Evolutionary conservation across 2,797 vertebrate species (phyloP), one percentile per base, ranked within the genome.

Genomic region (Anguilla obscura): DNA sequence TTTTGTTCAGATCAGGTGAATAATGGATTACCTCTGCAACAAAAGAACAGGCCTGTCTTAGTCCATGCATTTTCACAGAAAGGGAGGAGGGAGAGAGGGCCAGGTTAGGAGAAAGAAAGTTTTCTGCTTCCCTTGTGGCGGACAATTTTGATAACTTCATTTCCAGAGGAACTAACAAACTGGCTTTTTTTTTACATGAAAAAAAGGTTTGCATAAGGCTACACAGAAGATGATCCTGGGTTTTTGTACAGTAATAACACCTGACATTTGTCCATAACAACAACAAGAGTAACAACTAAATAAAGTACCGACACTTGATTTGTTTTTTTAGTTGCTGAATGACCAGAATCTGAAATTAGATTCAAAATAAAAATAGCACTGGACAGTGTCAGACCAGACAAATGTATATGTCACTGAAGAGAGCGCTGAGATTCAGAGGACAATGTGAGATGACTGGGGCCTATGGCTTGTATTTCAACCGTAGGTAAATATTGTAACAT

Each of bases 21-120:
- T 96, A 95, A 96, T 97, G 92, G 87, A 96, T 95, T 92, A 86
- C 89, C 92, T 85, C 88, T 93, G 95, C 95, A 96, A 96, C 94
- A 86, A 91, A 94, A 95, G 94, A 95, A 92, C 92, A 91, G 54
- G 56, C 48, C 6, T 92, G 91, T 92, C 93, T 94, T 95, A 95
- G 92, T 85, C 89, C 88, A 88, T 90, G 87, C 88, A 92, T 93
- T 89, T 90, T 45, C 24, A 92, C 18, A 76, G 3, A 87, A 79
- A 27, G 33, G 91, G 91, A 87, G 87, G 90, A 90, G 71, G 1
- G 21, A 1, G 10, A 2, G 80, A 2, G 66, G 63, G 66, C 16
- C 40, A 76, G 74, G 74, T 76, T 48, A 45, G 87, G 83, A 76
- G 82, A 89, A 90, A 85, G 89, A 85, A 36, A 74, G 69, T 74